Evolutionary conservation across 1,140 invertebrate genomes (phyloP).

Genomic region (Metaphire vulgaris): DNA sequence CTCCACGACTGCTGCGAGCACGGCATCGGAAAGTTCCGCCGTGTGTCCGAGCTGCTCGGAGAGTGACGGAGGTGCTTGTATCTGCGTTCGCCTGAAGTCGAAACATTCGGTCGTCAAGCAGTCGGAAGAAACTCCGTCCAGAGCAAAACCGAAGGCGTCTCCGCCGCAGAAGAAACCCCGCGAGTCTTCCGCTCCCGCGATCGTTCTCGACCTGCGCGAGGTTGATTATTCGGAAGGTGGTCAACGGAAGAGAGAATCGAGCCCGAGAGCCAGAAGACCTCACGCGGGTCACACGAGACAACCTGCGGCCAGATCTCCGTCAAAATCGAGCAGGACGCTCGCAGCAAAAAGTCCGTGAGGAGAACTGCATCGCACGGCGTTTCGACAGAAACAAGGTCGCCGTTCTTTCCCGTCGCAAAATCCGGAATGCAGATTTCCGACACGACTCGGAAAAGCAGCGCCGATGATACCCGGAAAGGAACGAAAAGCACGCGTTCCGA

Average conservation of each 20-base stretch:
- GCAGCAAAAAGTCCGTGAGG: neutral
- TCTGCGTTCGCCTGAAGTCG: neutral
- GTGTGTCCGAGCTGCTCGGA: conserved; percentile 17
- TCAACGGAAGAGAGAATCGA: neutral
- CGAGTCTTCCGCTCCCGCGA: neutral
- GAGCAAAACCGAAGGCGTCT: neutral
- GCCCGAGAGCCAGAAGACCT: neutral
- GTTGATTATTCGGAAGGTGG: neutral
- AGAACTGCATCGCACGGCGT: neutral
- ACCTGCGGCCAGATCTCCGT: neutral
- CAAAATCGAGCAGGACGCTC: neutral
- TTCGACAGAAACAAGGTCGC: neutral
- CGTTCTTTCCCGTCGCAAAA: neutral
- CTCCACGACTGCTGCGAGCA: conserved; percentile 29
- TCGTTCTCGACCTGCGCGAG: neutral
- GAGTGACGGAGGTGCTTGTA: neutral
- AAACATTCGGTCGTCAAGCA: neutral
- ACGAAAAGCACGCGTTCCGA: neutral
- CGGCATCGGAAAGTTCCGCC: conserved; percentile 30
- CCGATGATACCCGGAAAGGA: neutral
- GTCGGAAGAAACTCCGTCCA: neutral
- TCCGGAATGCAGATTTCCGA: neutral
- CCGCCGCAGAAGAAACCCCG: neutral
- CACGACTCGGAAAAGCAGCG: neutral
- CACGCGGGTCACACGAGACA: neutral